Percentiles rank a stretch among this genome's conserved stretches.
Evolutionary conservation across 2,797 vertebrate species (phyloP).

Genomic region (Schizopygopsis pylzovi): DNA sequence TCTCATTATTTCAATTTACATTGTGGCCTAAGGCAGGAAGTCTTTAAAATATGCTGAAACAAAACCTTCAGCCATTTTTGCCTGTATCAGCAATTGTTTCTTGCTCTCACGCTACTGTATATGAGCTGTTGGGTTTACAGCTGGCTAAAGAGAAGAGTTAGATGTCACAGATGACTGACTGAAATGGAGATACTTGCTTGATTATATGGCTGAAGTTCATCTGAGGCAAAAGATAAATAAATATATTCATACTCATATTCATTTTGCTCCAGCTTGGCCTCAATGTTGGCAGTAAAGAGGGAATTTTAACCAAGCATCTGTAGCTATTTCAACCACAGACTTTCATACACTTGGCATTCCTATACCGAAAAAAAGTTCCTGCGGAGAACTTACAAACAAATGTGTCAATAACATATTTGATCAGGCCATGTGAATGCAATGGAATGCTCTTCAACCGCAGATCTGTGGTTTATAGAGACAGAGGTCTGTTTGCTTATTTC

Average conservation of each 20-base stretch:
- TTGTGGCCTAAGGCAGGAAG: background rate
- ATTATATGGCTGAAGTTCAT: constrained; percentile 18
- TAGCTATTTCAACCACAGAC: constrained; percentile 41
- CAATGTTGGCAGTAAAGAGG: constrained; percentile 18
- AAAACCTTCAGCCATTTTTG: background rate
- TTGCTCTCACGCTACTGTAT: background rate
- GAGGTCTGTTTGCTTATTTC: constrained; percentile 27
- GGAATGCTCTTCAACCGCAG: background rate
- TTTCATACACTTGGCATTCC: constrained; percentile 29
- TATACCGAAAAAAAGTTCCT: background rate
- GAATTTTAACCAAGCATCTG: constrained; percentile 34
- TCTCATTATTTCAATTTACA: constrained; percentile 29
- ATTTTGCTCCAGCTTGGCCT: background rate
- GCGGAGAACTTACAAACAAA: constrained; percentile 47
- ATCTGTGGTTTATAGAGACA: constrained; percentile 42
- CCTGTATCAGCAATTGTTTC: background rate
- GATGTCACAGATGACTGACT: background rate
- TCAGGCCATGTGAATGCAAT: constrained; percentile 13
- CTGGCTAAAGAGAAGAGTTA: background rate
- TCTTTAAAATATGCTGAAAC: background rate
- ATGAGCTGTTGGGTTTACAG: background rate
- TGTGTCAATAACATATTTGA: constrained; percentile 50
- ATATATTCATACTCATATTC: constrained; percentile 3
- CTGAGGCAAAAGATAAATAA: constrained; percentile 15
- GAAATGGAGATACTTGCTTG: background rate